Evolutionary conservation across 2,797 vertebrate species (phyloP), one percentile per base, ranked within the genome.

Genomic region (Luscinia megarhynchos): DNA sequence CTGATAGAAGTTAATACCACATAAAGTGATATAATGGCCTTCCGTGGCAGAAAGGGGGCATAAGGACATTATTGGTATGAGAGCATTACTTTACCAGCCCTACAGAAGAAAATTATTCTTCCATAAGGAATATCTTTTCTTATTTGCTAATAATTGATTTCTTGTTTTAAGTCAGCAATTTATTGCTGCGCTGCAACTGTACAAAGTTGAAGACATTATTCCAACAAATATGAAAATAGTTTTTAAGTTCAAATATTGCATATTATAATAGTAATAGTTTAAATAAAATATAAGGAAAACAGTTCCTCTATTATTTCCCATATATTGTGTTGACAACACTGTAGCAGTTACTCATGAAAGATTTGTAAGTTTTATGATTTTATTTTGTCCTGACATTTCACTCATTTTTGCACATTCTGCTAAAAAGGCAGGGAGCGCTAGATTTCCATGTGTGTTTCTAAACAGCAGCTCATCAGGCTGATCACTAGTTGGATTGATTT

Each of bases 401-500:
- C 15, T 68, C 36, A 0, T 55, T 69, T 84, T 75, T 83, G 29
- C 30, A 85, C 41, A 86, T 75, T 40, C 86, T 70, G 24, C 51
- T 84, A 88, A 92, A 84, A 95, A 81, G 62, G 78, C 86, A 93
- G 87, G 85, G 83, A 94, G 84, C 5, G 15, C 84, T 92, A 89
- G 55, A 84, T 70, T 96, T 95, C 87, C 82, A 26, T 11, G 26
- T 38, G 40, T 87, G 72, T 73, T 87, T 96, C 95, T 88, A 93
- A 94, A 94, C n/a, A 92, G 95, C 95, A 96, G 94, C 64, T 96
- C 94, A 87, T 76, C 77, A 86, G 87, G 75, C 89, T 95, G 74
- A 91, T 97, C 90, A 63, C 91, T 96, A 91, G 84, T 95, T 97
- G 96, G 95, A 93, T 92, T 98, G 97, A 98, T 98, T 98, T 98